Percentiles rank a stretch among this genome's conserved stretches.
These are phyloP conservation scores for Phthorimaea operculella DNA, from an alignment of 1,140 invertebrate species.

Conservation along the genomic window DNA sequence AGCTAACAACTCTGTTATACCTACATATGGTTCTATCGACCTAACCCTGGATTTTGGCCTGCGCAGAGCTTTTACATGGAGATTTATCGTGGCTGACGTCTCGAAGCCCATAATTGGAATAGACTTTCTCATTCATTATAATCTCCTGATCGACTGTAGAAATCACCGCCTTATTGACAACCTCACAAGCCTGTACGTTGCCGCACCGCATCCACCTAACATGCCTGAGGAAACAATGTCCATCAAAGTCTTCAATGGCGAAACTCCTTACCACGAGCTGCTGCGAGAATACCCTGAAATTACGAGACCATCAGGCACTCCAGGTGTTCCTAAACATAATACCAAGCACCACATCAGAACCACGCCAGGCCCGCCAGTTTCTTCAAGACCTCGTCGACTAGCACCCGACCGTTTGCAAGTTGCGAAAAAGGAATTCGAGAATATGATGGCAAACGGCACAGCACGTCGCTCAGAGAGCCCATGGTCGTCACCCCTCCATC, in stretches of 20 bases:
- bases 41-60: background rate
- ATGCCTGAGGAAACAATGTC: background rate
- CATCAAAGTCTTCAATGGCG: background rate
- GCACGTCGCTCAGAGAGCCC: constrained; percentile 36
- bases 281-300: constrained; percentile 1
- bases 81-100: background rate
- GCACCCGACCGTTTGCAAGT: background rate
- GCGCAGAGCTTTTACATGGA: background rate
- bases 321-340: background rate
- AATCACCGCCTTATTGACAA: background rate
- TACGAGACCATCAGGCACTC: background rate
- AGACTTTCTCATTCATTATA: background rate
- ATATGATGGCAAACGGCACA: constrained; percentile 22
- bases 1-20: background rate
- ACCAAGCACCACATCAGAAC: constrained; percentile 3
- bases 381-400: constrained; percentile 6
- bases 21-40: background rate
- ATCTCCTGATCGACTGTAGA: background rate
- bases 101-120: constrained; percentile 1
- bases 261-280: background rate
- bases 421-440: constrained; percentile 6
- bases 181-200: background rate
- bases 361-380: background rate
- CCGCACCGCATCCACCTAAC: background rate
- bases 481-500: constrained; percentile 54